phyloP scores from a whole-genome alignment of 1,140 invertebrate species.

The Phenacoccus solenopsis region DNA sequence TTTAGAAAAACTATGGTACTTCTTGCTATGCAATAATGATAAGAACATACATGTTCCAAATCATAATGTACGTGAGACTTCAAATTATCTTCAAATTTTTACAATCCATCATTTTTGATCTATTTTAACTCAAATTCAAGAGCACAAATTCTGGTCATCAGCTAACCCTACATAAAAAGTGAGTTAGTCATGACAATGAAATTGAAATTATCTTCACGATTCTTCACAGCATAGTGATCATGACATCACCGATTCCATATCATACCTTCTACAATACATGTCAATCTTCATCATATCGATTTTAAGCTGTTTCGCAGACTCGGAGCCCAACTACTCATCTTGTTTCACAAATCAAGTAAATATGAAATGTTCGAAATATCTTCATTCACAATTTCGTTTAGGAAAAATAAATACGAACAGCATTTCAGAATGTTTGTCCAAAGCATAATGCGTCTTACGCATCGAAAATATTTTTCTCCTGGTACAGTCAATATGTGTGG shows the following conservation, averaged over 20 bases:
- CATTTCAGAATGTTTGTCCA: conserved; percentile 46
- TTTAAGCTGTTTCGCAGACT: conserved; percentile 71
- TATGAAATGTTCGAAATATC: conserved; percentile 19
- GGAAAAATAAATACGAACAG: not conserved
- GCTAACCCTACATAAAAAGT: no score
- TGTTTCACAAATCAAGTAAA: conserved; percentile 53
- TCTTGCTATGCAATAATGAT: no score
- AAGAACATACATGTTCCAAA: no score
- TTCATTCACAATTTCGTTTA: not conserved
- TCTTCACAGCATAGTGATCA: no score
- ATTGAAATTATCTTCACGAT: no score
- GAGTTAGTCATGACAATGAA: no score
- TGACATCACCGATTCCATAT: conserved; percentile 53
- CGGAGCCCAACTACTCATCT: conserved; percentile 49
- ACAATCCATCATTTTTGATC: no score
- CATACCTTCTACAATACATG: conserved; percentile 70
- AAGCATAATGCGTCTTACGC: conserved; percentile 74
- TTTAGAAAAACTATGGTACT: no score
- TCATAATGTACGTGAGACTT: no score
- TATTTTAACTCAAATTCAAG: no score
- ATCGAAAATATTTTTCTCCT: conserved; percentile 74
- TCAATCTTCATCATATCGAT: conserved; percentile 56
- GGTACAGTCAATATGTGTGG: conserved; percentile 77
- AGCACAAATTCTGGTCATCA: no score
- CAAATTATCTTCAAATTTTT: no score